Evolutionary conservation across 2,113 vertebrate genomes (phyloP).

Genomic region (Penelope pileata): DNA sequence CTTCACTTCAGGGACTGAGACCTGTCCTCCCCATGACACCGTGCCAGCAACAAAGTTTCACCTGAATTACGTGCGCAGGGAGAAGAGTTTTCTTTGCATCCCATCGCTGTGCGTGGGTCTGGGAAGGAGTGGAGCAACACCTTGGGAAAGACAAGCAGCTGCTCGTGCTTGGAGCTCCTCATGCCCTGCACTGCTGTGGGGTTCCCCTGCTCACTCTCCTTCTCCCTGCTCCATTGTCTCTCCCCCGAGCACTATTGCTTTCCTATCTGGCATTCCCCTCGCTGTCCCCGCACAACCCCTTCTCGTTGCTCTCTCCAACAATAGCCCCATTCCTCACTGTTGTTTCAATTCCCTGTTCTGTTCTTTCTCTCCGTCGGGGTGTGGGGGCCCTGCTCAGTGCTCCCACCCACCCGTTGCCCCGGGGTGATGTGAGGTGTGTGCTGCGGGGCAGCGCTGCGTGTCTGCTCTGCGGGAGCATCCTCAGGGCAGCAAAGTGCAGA

Average conservation of each 20-base stretch:
- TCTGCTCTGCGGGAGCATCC: neutral
- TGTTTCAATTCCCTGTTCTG: slow-evolving; percentile 44
- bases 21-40: fast-evolving
- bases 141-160: neutral
- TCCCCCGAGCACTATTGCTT: slow-evolving; percentile 16
- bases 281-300: slow-evolving; percentile 60
- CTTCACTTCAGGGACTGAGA: neutral
- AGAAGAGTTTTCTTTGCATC: neutral
- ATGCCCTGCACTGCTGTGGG: neutral
- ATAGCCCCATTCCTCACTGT: slow-evolving; percentile 45
- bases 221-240: slow-evolving; percentile 25
- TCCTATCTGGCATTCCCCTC: slow-evolving; percentile 60
- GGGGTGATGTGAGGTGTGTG: neutral
- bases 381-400: neutral
- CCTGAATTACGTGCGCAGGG: fast-evolving
- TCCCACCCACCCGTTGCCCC: neutral
- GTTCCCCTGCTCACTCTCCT: neutral
- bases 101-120: neutral
- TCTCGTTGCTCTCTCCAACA: slow-evolving; percentile 51
- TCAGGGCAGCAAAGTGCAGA: neutral
- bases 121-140: neutral
- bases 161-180: fast-evolving
- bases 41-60: fast-evolving
- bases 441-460: neutral
- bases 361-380: neutral